A percentile compares a stretch with the other conserved stretches of the same genome.
phyloP scores from a whole-genome alignment of 2,113 vertebrate genomes.

The Microtus montanus region DNA sequence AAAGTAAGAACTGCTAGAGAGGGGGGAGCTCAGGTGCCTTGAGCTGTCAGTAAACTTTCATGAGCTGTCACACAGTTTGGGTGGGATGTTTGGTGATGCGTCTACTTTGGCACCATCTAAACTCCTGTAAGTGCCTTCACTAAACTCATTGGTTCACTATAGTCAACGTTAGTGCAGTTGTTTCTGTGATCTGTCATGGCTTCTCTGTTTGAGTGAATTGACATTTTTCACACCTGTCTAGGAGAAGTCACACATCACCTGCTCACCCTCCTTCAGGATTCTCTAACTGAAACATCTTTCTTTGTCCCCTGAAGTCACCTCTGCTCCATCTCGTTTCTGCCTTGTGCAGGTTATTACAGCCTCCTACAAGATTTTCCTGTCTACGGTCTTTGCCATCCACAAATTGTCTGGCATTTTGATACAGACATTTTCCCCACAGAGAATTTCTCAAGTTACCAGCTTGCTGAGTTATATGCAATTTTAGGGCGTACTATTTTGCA shows the following conservation, averaged over 20 bases:
- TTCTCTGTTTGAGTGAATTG: neutral
- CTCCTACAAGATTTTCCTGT: constrained; percentile 33
- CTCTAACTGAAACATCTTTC: neutral
- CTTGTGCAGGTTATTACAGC: neutral
- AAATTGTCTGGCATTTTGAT: constrained; percentile 52
- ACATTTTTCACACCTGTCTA: neutral
- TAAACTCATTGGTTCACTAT: neutral
- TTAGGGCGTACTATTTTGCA: constrained; percentile 7
- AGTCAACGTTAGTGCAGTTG: neutral
- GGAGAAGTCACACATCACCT: neutral
- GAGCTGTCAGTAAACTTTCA: neutral
- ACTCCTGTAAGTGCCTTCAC: neutral
- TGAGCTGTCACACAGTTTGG: neutral
- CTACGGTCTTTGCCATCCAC: neutral
- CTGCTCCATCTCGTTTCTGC: neutral
- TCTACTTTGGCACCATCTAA: neutral
- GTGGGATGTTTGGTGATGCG: neutral
- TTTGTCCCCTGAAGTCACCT: neutral
- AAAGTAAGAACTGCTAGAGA: neutral
- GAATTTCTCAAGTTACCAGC: constrained; percentile 59
- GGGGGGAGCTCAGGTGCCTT: too few species aligned
- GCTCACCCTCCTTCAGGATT: neutral
- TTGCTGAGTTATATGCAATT: constrained; percentile 46
- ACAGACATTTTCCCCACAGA: constrained; percentile 44
- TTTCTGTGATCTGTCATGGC: neutral